Evolutionary conservation across 2,797 vertebrate genomes (phyloP).

Genomic region (Cirrhinus mrigala): DNA sequence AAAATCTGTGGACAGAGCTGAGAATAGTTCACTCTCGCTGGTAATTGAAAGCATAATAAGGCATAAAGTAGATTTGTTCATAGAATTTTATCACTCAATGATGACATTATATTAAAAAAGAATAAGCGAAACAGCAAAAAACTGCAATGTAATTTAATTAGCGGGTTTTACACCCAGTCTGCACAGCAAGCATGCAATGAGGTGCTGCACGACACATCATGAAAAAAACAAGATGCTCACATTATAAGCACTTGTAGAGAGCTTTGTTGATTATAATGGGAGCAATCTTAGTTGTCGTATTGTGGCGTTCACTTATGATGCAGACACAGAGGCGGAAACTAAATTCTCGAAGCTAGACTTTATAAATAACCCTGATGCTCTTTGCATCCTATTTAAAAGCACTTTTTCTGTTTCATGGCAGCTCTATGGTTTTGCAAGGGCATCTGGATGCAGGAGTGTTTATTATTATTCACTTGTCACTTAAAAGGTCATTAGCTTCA

Average conservation of each 20-base stretch:
- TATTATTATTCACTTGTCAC: constrained; percentile 32
- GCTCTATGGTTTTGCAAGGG: constrained; percentile 28
- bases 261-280: constrained; percentile 27
- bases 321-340: background rate
- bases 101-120: background rate
- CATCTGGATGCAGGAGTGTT: constrained; percentile 43
- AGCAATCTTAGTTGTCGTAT: constrained; percentile 7
- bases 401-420: constrained; percentile 23
- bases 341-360: background rate
- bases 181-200: background rate
- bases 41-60: background rate
- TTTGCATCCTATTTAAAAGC: constrained; percentile 1
- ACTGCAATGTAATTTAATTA: constrained; percentile 2
- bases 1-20: background rate
- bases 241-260: background rate
- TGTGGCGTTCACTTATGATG: background rate
- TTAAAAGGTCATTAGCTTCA: constrained; percentile 47
- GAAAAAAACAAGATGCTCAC: background rate
- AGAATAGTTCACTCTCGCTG: background rate
- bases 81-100: background rate
- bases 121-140: background rate
- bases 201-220: constrained; percentile 1
- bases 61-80: background rate
- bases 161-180: background rate
- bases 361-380: constrained; percentile 9